These are phyloP conservation scores for Clarias gariepinus DNA, from an alignment of 2,113 vertebrate species.

Conservation along the genomic window DNA sequence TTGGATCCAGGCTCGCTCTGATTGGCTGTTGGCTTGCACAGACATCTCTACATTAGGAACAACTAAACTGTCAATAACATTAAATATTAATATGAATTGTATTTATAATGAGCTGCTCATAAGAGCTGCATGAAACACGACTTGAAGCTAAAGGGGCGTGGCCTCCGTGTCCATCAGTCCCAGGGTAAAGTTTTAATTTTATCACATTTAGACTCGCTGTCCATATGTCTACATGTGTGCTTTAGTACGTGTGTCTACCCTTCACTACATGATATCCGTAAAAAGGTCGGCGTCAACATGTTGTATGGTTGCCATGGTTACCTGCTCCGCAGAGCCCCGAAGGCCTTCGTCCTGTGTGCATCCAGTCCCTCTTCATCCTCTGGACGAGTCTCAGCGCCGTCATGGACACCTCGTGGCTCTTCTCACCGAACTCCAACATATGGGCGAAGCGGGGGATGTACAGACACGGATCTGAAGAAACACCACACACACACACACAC, in stretches of 20 bases:
- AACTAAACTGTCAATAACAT: not conserved
- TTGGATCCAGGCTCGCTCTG: not conserved
- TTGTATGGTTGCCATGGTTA: slow-evolving; percentile 57
- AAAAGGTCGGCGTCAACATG: slow-evolving; percentile 37
- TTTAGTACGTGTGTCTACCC: not conserved
- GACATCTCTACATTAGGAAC: not conserved
- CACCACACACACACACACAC: not conserved
- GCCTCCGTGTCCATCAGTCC: not conserved
- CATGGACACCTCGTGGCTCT: slow-evolving; percentile 98
- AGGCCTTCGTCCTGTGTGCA: slow-evolving; percentile 94
- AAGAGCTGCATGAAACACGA: not conserved
- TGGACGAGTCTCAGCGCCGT: slow-evolving; percentile 90
- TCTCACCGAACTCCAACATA: slow-evolving; percentile 94
- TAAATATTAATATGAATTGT: not conserved
- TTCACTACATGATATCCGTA: slow-evolving; percentile 24
- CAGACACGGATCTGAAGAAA: slow-evolving; percentile 85
- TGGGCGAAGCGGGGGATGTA: slow-evolving; percentile 98
- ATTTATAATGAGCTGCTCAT: not conserved
- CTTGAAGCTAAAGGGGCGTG: not conserved
- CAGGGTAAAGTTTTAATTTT: too few species aligned
- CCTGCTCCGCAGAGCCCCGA: slow-evolving; percentile 95
- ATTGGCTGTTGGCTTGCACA: not conserved
- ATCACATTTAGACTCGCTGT: not conserved
- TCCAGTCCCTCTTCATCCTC: slow-evolving; percentile 99
- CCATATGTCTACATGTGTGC: not conserved